Evolutionary conservation across 2,888 invertebrate species (phyloP), one percentile per base, ranked within the genome.

Genomic region (Xanthorhoe spadicearia): DNA sequence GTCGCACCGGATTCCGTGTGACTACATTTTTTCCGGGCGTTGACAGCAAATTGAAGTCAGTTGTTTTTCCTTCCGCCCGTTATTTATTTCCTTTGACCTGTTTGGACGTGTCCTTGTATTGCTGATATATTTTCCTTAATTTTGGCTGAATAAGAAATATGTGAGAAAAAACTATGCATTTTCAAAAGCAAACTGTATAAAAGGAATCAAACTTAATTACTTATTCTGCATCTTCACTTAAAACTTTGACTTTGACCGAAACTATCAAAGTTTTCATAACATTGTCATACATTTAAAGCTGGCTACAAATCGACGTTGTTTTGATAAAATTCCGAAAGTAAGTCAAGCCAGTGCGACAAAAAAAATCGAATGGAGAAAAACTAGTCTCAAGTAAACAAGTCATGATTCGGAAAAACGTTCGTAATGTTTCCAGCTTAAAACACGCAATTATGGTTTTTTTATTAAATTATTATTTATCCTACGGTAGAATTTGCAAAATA

Each of bases 1-100:
- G 61, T 10, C 62, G 65, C 61, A 61, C 66, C 56, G 63, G 58
- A 65, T 69, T 66, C 56, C 54, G 60, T 23, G 60, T 61, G 68
- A 71, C 66, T 66, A 62, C 66, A 70, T 67, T 68, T 69, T 63
- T 65, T 58, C 70, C 69, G 71, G 68, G 35, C 53, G 59, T 62
- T 62, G 71, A 69, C 69, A 64, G 60, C 66, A 62, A 71, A 64
- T 65, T 61, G 66, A 64, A 70, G 63, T 55, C 68, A 64, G 66
- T 56, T 60, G 66, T 54, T 66, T 61, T 72, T 62, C 61, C 57
- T 71, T 73, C 65, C 68, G 65, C 61, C 62, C 66, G 60, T 68
- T 71, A 68, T 73, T 69, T 68, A 68, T 72, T 64, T 69, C 64
- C 67, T 55, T 17, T 15, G 13, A 15, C 48, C 17, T 48, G 48